Conservation (phyloP, 2,797 vertebrate genomes). For the Halcyon smyrnensis region DNA sequence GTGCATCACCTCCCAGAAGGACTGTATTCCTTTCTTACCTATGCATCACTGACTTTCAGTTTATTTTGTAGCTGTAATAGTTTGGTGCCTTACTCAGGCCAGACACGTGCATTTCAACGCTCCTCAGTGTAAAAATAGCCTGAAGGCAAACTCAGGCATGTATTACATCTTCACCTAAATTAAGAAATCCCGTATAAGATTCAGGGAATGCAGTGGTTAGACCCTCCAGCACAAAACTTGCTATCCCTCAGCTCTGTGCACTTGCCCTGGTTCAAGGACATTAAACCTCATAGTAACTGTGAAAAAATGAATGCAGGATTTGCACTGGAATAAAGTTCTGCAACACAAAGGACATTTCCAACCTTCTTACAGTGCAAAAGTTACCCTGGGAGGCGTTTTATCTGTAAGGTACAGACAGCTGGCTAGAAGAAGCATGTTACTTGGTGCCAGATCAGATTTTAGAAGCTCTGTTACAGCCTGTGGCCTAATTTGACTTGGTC, state of each 20-base stretch:
- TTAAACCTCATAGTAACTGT: neutral
- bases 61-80: neutral
- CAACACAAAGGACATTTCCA: neutral
- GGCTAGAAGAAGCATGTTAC: neutral
- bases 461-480: neutral
- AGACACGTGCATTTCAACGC: neutral
- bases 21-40: neutral
- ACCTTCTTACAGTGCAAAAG: neutral
- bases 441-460: neutral
- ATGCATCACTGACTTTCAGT: neutral
- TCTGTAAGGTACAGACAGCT: neutral
- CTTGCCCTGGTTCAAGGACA: neutral
- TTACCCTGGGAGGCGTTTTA: neutral
- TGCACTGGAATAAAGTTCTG: neutral
- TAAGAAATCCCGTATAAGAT: neutral
- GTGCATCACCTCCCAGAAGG: neutral
- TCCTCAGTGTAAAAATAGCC: neutral
- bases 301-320: neutral
- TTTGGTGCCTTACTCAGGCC: neutral
- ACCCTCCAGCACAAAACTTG: neutral
- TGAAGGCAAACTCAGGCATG: neutral
- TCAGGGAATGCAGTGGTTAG: neutral
- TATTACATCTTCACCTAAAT: neutral
- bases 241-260: neutral
- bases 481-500: neutral